A percentile compares a stretch with the other conserved stretches of the same genome.
Conservation (phyloP, 2,113 vertebrate species). For the Okapia johnstoni region DNA sequence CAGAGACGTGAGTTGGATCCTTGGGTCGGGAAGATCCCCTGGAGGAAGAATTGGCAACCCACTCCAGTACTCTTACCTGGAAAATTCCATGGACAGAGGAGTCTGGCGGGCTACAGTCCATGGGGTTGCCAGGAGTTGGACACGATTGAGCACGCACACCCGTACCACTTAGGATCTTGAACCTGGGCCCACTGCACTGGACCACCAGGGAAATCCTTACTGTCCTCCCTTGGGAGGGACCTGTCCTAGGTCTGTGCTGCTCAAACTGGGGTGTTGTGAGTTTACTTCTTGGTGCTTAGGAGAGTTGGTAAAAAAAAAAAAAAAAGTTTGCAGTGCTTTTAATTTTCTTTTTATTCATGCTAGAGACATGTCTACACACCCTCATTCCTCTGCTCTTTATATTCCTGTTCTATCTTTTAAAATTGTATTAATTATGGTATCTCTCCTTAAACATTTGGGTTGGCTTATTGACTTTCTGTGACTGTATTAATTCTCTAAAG, state of each 20-base stretch:
- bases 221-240: background rate
- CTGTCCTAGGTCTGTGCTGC: background rate
- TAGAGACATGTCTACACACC: background rate
- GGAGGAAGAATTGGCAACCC: background rate
- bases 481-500: background rate
- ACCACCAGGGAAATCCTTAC: background rate
- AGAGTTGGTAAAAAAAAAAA: background rate
- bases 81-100: background rate
- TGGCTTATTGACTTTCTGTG: background rate
- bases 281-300: background rate
- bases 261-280: background rate
- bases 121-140: background rate
- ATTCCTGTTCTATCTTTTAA: background rate
- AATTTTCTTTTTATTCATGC: background rate
- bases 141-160: accelerated
- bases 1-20: background rate
- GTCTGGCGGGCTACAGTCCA: background rate
- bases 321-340: background rate
- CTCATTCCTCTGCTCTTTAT: background rate
- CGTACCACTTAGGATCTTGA: background rate
- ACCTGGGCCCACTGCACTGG: background rate
- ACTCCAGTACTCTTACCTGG: background rate
- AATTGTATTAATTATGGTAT: background rate
- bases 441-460: background rate
- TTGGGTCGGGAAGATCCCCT: background rate